Evolutionary conservation across 2,888 invertebrate species (phyloP).

Genomic region (Anarsia innoxiella): DNA sequence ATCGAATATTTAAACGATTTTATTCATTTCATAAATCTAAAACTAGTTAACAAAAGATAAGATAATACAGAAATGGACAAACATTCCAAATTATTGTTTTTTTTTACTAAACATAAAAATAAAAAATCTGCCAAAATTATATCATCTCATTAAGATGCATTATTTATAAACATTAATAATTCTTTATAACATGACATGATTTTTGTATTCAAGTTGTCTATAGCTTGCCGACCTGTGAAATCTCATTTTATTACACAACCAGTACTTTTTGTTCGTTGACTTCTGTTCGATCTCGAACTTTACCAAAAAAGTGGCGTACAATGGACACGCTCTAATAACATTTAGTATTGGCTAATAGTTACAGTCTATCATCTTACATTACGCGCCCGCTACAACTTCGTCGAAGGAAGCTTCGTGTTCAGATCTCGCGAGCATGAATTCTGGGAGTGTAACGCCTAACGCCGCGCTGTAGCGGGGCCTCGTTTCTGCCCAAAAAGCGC

Average conservation of each 20-base stretch:
- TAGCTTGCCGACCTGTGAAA: no score
- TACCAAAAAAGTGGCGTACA: slow-evolving; percentile 48
- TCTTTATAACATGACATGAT: no score
- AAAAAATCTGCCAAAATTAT: no score
- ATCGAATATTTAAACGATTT: slow-evolving; percentile 9
- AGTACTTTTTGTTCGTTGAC: slow-evolving; percentile 37
- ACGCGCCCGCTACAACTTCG: slow-evolving; percentile 65
- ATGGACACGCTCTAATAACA: slow-evolving; percentile 66
- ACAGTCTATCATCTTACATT: slow-evolving; percentile 35
- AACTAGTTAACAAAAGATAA: slow-evolving; percentile 68
- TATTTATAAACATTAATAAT: no score
- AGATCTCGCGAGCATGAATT: slow-evolving; percentile 80
- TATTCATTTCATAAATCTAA: slow-evolving; percentile 32
- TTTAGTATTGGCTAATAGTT: slow-evolving; percentile 49
- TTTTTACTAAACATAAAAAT: not conserved
- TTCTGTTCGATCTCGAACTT: slow-evolving; percentile 44
- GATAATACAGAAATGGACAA: slow-evolving; percentile 30
- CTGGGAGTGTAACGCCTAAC: slow-evolving; percentile 78
- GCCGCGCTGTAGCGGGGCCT: slow-evolving; percentile 77
- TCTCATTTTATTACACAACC: slow-evolving; percentile 59
- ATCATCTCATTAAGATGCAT: no score
- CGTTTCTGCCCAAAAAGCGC: slow-evolving; percentile 80
- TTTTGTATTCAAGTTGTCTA: no score
- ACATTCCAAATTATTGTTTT: slow-evolving; percentile 6
- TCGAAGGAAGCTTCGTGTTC: slow-evolving; percentile 82